Evolutionary conservation across 2,113 vertebrate species (phyloP), one percentile per base, ranked within the genome.

Genomic region (Motacilla tschutschensis): DNA sequence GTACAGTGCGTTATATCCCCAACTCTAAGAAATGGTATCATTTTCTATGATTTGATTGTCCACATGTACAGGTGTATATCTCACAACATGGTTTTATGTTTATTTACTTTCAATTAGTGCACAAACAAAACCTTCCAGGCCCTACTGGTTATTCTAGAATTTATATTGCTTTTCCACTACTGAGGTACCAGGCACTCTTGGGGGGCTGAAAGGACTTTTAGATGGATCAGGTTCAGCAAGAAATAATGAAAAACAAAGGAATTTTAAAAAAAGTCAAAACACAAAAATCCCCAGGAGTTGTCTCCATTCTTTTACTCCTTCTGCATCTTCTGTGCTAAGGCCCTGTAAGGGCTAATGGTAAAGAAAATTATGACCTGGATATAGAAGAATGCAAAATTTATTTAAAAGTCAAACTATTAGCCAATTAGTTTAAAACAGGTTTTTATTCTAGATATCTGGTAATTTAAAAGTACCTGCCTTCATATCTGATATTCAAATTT

Each of bases 1-100:
- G 94, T 97, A 97, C 95, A 97, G 96, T 97, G 97, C 96, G 96
- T 96, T 97, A 94, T 94, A 96, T 96, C 95, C 95, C 94, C 86
- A 66, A 57, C 87, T 96, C 85, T 94, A 94, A 92, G 79, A 92
- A 94, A 92, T 81, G 10, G 87, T 38, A 79, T 90, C 28, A 65
- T 94, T 48, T 75, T 90, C 66, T 65, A 88, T 95, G 94, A 96
- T 95, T 97, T 85, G 83, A 85, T 86, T 86, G 97, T 97, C 97
- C 87, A 92, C 70, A 64, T 82, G 48, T 82, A 84, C 80, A 91
- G 46, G 21, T 88, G 26, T 70, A 22, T 77, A 84, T 77, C 50
- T 96, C 77, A 95, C 70, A 91, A 90, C 62, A 87, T 44, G 85
- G 63, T 79, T 73, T 66, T 82, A 69, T 80, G 43, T 35, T 75